Evolutionary conservation across 1,140 invertebrate species (phyloP).

Genomic region (Drosophila lini): DNA sequence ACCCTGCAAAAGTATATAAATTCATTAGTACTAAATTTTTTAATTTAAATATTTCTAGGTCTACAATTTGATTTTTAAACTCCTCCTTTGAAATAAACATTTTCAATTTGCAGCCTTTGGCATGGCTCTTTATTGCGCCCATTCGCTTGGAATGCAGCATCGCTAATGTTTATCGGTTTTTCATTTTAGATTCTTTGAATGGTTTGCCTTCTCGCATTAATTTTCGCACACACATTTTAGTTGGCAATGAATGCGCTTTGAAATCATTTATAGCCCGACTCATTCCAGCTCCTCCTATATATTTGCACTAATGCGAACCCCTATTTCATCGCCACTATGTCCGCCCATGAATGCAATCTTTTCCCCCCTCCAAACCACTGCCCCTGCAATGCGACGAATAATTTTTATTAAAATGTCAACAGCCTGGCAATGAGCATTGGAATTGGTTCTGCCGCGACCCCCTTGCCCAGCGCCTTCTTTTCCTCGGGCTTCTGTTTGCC

Average conservation of each 20-base stretch:
- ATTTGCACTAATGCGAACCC: slow-evolving; percentile 3
- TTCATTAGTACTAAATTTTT: background rate
- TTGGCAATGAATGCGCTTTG: slow-evolving; percentile 41
- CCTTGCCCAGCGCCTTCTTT: slow-evolving; percentile 1
- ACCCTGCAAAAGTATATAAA: too few relatives aligned
- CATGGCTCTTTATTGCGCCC: slow-evolving; percentile 19
- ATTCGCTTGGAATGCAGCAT: slow-evolving; percentile 12
- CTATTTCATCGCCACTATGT: background rate
- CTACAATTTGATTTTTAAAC: too few relatives aligned
- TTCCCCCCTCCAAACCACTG: background rate
- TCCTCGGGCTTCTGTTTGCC: slow-evolving; percentile 34
- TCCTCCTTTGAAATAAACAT: background rate
- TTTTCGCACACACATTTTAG: slow-evolving; percentile 43
- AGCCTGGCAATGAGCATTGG: slow-evolving; percentile 56
- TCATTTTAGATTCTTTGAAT: slow-evolving; percentile 43
- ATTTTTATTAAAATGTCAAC: slow-evolving; percentile 64
- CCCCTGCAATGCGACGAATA: slow-evolving; percentile 54
- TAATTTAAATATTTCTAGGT: background rate
- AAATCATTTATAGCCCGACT: slow-evolving; percentile 39
- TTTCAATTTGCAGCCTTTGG: background rate
- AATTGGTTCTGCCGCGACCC: slow-evolving; percentile 25
- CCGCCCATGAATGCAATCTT: slow-evolving; percentile 8
- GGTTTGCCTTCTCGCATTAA: slow-evolving; percentile 34
- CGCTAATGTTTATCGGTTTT: slow-evolving; percentile 39
- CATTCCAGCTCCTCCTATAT: background rate